A percentile compares a stretch with the other conserved stretches of the same genome.
Evolutionary conservation across 2,888 invertebrate species (phyloP).

Genomic region (Microctonus aethiopoides): DNA sequence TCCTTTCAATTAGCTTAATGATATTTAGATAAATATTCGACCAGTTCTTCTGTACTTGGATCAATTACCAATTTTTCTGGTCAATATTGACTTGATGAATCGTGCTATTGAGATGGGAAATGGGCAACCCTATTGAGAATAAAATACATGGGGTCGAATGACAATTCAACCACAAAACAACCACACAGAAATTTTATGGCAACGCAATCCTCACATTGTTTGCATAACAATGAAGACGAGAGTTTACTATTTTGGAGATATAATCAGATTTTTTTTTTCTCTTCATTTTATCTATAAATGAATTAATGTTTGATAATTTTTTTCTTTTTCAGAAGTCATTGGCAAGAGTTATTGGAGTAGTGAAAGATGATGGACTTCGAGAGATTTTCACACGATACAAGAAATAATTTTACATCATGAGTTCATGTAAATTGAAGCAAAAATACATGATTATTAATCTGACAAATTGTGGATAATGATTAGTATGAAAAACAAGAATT

Average conservation of each 20-base stretch:
- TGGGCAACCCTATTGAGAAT: not conserved
- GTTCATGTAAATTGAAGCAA: not conserved
- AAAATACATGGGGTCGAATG: not conserved
- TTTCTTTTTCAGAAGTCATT: conserved; percentile 58
- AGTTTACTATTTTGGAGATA: not conserved
- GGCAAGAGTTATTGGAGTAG: conserved; percentile 65
- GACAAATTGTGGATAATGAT: not conserved
- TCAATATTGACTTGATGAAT: conserved; percentile 44
- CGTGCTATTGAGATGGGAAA: conserved; percentile 29
- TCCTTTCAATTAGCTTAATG: no score
- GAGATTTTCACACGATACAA: not conserved
- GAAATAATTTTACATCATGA: not conserved
- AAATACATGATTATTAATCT: not conserved
- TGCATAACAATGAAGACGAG: not conserved
- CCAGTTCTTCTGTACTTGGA: no score
- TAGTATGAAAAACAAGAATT: not conserved
- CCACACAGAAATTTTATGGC: not conserved
- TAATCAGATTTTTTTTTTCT: not conserved
- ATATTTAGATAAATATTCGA: no score
- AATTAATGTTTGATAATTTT: conserved; percentile 1
- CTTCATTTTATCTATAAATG: not conserved
- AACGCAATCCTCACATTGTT: not conserved
- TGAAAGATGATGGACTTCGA: conserved; percentile 58
- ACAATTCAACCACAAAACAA: not conserved
- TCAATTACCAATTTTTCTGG: conserved; percentile 1